A percentile compares a stretch with the other conserved stretches of the same genome.
Evolutionary conservation across 2,113 vertebrate species (phyloP).

Genomic region (Suricata suricatta): DNA sequence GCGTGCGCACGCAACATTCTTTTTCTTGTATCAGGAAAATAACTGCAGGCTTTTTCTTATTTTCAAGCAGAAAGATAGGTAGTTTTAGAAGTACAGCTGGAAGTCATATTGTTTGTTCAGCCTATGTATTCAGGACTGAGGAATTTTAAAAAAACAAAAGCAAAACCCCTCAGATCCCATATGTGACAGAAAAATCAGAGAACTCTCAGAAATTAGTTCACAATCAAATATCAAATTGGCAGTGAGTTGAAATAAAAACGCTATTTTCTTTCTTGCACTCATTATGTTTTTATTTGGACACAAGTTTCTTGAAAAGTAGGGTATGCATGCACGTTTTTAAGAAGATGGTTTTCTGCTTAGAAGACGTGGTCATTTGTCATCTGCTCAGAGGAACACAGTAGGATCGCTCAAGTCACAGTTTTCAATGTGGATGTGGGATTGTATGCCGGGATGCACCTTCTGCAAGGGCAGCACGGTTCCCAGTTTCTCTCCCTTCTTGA

Average conservation of each 20-base stretch:
- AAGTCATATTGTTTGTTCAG: slow-evolving; percentile 25
- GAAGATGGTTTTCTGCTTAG: neutral
- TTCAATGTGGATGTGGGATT: slow-evolving; percentile 87
- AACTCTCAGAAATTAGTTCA: neutral
- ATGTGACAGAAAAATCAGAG: neutral
- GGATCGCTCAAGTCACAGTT: slow-evolving; percentile 87
- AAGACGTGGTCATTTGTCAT: slow-evolving; percentile 1
- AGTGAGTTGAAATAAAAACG: slow-evolving; percentile 7
- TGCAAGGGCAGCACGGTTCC: slow-evolving; percentile 87
- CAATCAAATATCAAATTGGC: neutral
- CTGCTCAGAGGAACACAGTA: slow-evolving; percentile 80
- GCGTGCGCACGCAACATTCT: neutral
- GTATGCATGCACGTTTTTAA: neutral
- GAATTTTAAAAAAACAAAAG: neutral
- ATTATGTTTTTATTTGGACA: neutral
- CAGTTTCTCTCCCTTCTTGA: slow-evolving; percentile 86
- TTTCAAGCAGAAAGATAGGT: neutral
- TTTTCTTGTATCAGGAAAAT: neutral
- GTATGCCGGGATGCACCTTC: slow-evolving; percentile 86
- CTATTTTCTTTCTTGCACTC: neutral
- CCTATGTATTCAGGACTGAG: neutral
- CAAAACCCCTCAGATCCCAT: neutral
- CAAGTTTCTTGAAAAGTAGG: neutral
- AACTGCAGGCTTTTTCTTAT: neutral
- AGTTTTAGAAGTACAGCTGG: neutral